Conservation (phyloP, 1,140 invertebrate species). For the Papilio xuthus region DNA sequence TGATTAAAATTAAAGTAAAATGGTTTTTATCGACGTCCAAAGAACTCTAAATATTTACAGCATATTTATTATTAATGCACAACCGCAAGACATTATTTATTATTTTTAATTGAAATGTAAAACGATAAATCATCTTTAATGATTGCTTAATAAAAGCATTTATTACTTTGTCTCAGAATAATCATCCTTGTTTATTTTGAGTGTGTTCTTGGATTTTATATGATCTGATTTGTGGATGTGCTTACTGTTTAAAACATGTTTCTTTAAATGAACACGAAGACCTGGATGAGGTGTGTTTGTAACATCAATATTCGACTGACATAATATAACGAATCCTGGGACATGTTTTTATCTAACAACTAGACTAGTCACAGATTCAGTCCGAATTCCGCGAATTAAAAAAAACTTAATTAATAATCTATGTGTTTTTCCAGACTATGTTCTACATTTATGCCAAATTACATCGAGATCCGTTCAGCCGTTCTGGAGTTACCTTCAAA, state of each 20-base stretch:
- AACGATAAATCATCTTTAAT: constrained; percentile 25
- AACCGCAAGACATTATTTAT: constrained; percentile 4
- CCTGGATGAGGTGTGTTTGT: neutral
- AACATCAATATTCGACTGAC: neutral
- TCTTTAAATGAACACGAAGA: neutral
- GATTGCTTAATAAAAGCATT: constrained; percentile 27
- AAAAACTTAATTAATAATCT: too few species aligned
- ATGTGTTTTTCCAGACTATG: too few species aligned
- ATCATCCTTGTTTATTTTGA: constrained; percentile 30
- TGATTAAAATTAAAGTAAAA: neutral
- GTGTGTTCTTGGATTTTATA: constrained; percentile 9
- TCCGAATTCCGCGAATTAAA: too few species aligned
- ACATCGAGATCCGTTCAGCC: too few species aligned
- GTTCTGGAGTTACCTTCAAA: too few species aligned
- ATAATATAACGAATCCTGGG: neutral
- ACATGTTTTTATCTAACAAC: neutral
- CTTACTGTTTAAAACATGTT: neutral
- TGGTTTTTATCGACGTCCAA: neutral
- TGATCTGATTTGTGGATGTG: constrained; percentile 1
- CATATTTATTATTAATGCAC: constrained; percentile 12
- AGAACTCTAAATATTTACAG: constrained; percentile 8
- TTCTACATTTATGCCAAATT: too few species aligned
- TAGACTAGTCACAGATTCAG: too few species aligned
- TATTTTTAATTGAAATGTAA: constrained; percentile 20
- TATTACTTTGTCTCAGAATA: constrained; percentile 26